Percentiles rank a stretch among this genome's conserved stretches.
Evolutionary conservation across 1,140 invertebrate genomes (phyloP).

Genomic region (Anastrepha obliqua): DNA sequence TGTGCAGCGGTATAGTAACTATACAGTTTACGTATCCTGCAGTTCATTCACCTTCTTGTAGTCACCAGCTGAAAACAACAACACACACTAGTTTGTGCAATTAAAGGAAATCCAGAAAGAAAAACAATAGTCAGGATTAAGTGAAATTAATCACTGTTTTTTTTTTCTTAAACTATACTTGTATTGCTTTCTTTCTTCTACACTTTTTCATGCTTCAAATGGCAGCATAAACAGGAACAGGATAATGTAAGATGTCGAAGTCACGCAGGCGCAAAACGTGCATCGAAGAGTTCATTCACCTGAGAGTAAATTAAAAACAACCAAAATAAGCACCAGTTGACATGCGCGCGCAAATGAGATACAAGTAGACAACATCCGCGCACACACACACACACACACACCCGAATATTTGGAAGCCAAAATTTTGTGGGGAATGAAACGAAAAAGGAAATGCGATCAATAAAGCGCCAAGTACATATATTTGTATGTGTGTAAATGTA

Average conservation of each 20-base stretch:
- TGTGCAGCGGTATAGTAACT: no score
- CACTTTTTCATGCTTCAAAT: neutral
- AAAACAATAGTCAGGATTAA: slow-evolving; percentile 46
- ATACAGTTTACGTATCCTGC: neutral
- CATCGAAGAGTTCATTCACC: neutral
- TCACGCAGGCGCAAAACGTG: slow-evolving; percentile 27
- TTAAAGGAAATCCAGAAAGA: neutral
- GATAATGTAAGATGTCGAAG: slow-evolving; percentile 28
- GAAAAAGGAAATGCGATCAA: neutral
- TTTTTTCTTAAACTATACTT: neutral
- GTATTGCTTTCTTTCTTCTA: neutral
- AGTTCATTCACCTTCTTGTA: slow-evolving; percentile 16
- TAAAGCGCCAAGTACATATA: neutral
- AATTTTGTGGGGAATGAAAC: neutral
- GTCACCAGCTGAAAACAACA: neutral
- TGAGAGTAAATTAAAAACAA: slow-evolving; percentile 8
- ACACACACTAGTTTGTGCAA: neutral
- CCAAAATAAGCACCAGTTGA: neutral
- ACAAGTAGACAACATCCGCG: neutral
- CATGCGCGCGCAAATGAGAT: neutral
- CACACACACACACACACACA: no score
- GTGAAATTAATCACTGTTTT: slow-evolving; percentile 5
- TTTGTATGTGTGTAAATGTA: no score
- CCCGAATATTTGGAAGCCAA: no score
- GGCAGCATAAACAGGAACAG: slow-evolving; percentile 27